Base-by-base conservation (phyloP, 2,888 invertebrate genomes). In the Caenorhabditis sp. region DNA sequence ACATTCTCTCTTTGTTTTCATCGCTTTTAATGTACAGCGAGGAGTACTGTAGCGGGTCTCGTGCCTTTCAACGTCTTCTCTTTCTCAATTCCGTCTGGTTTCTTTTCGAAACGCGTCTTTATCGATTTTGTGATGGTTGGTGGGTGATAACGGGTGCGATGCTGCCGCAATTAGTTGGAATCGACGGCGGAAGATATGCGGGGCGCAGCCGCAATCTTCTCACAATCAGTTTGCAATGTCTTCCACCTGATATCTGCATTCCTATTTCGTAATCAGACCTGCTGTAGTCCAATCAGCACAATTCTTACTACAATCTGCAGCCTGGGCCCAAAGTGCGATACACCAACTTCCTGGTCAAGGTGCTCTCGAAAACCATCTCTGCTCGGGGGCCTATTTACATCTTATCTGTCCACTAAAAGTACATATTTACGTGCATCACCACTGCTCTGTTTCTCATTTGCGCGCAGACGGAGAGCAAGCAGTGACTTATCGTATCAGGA, bases 371-470 rank as follows among this genome's bases (percentile, higher is more conserved):
- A 47, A 13, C 40, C 40, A 40, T 40, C 40, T 40, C 40, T 15
- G 5, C 9, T 32, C 40, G 11, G 5, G 18, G 62, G 20, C 37
- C 53, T 64, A 71, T 71, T 71, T 71, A 62, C 64, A 61, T 64
- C 71, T 47, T 71, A 62, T 64, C 71, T 51, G 32, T 50, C 51
- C 51, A 47, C 64, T 50, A 64, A 65, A 64, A 74, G 64, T 74
- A 65, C 65, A 74, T 44, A 53, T 62, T 44, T 40, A 47, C 62
- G 61, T 35, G 22, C 28, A n/a, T 8, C 40, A 2, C 28, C 32
- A 32, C 32, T 32, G 32, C 22, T 40, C 32, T 18, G 15, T 40
- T 44, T 35, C 58, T 50, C 60, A 28, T n/a, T n/a, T n/a, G n/a
- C n/a, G 37, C 60, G 68, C 35, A 28, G 47, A 28, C 55, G 9